These are phyloP conservation scores for Astyanax mexicanus DNA, from an alignment of 2,797 vertebrate species.

Conservation along the genomic window DNA sequence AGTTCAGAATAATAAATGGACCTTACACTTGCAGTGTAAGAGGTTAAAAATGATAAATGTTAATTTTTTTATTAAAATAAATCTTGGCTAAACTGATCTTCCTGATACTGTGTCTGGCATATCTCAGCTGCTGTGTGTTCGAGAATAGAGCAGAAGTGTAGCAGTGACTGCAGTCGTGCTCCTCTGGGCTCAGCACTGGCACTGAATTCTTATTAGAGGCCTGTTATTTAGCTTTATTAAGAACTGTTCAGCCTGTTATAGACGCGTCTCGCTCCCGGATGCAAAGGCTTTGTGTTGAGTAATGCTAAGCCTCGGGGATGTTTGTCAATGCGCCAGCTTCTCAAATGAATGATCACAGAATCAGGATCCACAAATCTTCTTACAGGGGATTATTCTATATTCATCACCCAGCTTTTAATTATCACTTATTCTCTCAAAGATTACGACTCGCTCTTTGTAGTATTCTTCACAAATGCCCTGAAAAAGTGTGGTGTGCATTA, in stretches of 20 bases:
- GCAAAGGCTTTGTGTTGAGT: conserved; percentile 63
- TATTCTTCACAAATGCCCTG: not conserved
- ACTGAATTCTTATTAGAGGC: conserved; percentile 61
- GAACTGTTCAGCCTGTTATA: conserved; percentile 61
- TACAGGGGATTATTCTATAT: conserved; percentile 45
- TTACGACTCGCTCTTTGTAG: conserved; percentile 2
- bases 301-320: conserved; percentile 59
- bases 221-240: conserved; percentile 65
- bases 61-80: conserved; percentile 14
- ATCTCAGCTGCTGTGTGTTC: not conserved
- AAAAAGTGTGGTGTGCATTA: not conserved
- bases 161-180: conserved; percentile 56
- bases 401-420: conserved; percentile 40
- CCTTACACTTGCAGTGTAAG: too few relatives aligned
- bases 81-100: not conserved
- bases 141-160: conserved; percentile 8
- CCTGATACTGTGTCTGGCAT: not conserved
- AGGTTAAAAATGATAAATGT: too few relatives aligned
- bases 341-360: conserved; percentile 45
- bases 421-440: conserved; percentile 25
- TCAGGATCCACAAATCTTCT: conserved; percentile 43
- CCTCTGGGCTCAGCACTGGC: conserved; percentile 34
- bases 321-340: conserved; percentile 62
- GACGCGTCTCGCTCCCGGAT: conserved; percentile 58
- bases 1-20: too few relatives aligned